phyloP scores from a whole-genome alignment of 2,113 vertebrate genomes.

The Rhadina sibilatrix region DNA sequence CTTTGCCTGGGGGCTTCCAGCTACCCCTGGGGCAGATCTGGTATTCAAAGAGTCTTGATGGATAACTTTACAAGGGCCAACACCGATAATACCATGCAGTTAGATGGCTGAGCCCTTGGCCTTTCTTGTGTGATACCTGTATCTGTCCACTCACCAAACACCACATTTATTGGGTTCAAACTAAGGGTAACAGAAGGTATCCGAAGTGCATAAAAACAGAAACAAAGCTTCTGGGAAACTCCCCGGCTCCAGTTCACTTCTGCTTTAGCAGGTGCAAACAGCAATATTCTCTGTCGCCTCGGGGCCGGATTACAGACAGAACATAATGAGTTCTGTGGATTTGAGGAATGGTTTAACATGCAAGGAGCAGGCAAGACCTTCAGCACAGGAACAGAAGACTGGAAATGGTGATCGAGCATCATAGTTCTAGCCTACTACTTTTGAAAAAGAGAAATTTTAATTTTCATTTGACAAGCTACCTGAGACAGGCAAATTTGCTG shows the following conservation, averaged over 20 bases:
- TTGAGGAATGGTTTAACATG: background rate
- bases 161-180: background rate
- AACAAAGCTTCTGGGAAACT: background rate
- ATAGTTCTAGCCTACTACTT: background rate
- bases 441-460: background rate
- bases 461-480: background rate
- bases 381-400: background rate
- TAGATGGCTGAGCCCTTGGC: background rate
- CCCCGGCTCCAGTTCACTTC: background rate
- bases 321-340: background rate
- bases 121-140: background rate
- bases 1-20: background rate
- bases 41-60: background rate
- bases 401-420: background rate
- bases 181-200: background rate
- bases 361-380: background rate
- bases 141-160: background rate
- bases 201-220: background rate
- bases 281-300: background rate
- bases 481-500: background rate
- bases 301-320: background rate
- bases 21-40: background rate
- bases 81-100: accelerated
- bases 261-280: background rate
- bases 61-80: background rate